phyloP scores from a whole-genome alignment of 2,797 vertebrate genomes.

The Halcyon leucocephala region DNA sequence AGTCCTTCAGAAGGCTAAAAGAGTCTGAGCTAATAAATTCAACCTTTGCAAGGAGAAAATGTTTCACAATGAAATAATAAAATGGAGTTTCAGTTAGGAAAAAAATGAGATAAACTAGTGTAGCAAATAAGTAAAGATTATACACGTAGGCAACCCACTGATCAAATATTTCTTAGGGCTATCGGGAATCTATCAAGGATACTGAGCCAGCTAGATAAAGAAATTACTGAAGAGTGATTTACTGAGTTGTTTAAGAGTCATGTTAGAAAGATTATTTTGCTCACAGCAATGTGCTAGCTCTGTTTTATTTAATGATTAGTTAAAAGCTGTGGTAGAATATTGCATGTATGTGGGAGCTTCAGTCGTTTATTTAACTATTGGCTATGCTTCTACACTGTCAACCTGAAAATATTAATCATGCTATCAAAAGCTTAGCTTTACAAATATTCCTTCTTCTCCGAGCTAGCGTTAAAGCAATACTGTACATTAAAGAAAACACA shows the following conservation, averaged over 20 bases:
- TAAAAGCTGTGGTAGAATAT: constrained; percentile 35
- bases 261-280: constrained; percentile 69
- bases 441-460: neutral
- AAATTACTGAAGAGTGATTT: constrained; percentile 73
- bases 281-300: constrained; percentile 58
- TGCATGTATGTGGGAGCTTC: neutral
- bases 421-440: constrained; percentile 4
- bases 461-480: neutral
- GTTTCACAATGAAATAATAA: constrained; percentile 69
- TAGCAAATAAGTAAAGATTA: constrained; percentile 72
- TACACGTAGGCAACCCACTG: constrained; percentile 66
- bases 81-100: constrained; percentile 62
- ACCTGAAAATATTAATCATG: constrained; percentile 25
- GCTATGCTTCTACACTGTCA: constrained; percentile 4
- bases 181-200: constrained; percentile 57
- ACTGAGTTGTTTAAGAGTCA: constrained; percentile 67
- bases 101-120: constrained; percentile 72
- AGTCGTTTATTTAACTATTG: constrained; percentile 42
- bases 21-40: constrained; percentile 55
- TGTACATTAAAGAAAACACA: neutral
- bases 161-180: constrained; percentile 74
- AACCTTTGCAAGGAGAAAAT: constrained; percentile 27
- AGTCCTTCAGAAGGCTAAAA: constrained; percentile 30
- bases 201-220: constrained; percentile 69
- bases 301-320: constrained; percentile 56